A percentile compares a stretch with the other conserved stretches of the same genome.
phyloP scores from a whole-genome alignment of 2,113 vertebrate species.

The Megalops atlanticus region DNA sequence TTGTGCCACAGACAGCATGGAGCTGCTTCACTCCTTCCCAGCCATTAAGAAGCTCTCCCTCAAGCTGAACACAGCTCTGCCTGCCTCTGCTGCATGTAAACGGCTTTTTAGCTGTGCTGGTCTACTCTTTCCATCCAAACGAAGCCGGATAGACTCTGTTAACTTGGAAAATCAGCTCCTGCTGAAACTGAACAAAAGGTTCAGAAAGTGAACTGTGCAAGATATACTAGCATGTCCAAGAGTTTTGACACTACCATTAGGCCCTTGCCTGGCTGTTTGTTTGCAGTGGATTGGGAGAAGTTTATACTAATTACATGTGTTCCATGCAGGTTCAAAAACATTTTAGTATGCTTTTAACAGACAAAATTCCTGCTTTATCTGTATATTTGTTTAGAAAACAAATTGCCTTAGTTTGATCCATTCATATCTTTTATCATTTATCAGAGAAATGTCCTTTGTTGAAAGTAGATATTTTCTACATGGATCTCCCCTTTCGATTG shows the following conservation, averaged over 20 bases:
- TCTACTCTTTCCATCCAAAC: neutral
- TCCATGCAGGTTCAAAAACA: neutral
- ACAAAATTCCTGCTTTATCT: neutral
- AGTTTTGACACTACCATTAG: neutral
- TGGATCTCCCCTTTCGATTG: neutral
- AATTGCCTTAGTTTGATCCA: neutral
- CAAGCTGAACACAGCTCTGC: slow-evolving; percentile 17
- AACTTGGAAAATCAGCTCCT: slow-evolving; percentile 25
- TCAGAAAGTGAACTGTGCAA: neutral
- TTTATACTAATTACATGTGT: neutral
- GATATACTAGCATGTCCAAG: neutral
- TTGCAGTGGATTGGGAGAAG: neutral
- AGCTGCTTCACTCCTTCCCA: slow-evolving; percentile 22
- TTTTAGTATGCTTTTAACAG: neutral
- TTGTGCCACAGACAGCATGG: slow-evolving; percentile 7
- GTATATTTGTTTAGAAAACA: neutral
- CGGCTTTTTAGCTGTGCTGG: slow-evolving; percentile 18
- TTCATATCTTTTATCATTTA: neutral
- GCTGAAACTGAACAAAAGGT: no score
- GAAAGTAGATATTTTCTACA: neutral
- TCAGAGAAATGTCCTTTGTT: neutral
- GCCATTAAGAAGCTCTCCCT: neutral
- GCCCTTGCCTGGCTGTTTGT: neutral
- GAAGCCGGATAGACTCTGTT: neutral
- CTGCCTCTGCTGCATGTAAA: slow-evolving; percentile 18